phyloP scores from a whole-genome alignment of 2,797 vertebrate species.

The Gymnothorax reevesii region DNA sequence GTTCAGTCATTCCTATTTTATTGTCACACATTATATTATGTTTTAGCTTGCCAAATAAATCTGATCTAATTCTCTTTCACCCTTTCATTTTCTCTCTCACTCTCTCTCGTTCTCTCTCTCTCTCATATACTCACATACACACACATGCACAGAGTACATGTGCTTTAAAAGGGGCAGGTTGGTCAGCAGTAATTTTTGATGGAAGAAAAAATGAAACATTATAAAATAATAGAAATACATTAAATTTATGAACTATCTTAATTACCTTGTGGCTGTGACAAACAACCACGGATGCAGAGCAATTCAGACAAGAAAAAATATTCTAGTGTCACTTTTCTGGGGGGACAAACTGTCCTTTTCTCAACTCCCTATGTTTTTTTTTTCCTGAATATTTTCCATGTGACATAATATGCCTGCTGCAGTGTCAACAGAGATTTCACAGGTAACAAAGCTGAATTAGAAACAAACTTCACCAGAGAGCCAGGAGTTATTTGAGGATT shows the following conservation, averaged over 20 bases:
- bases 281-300: background rate
- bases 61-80: too few species aligned
- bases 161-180: background rate
- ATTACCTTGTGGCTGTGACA: background rate
- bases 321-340: background rate
- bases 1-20: too few species aligned
- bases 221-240: too few species aligned
- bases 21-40: too few species aligned
- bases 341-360: background rate
- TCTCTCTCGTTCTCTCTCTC: background rate
- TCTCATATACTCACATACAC: background rate
- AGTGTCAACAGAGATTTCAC: background rate
- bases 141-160: background rate
- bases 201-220: background rate
- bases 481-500: background rate
- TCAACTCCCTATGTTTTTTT: background rate
- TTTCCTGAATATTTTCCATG: background rate
- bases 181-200: background rate
- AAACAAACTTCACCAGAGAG: background rate
- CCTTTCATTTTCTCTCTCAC: background rate
- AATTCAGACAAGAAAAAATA: background rate
- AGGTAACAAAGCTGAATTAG: background rate
- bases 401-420: background rate
- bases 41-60: too few species aligned
- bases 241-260: background rate